Evolutionary conservation across 2,888 invertebrate species (phyloP), one percentile per base, ranked within the genome.

Genomic region (Acrocyrtus sp.): DNA sequence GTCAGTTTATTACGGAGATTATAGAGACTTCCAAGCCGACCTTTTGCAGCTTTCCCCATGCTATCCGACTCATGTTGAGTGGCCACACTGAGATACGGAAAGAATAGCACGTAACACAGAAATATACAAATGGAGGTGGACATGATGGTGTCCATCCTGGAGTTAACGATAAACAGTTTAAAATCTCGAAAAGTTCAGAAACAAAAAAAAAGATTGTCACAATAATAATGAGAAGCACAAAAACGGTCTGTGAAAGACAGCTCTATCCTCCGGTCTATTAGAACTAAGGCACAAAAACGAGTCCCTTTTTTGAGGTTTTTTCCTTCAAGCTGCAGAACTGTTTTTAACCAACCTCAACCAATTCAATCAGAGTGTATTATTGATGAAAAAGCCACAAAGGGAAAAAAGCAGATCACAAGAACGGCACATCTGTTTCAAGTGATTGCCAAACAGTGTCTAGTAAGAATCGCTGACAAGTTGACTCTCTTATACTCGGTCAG

Each of bases 11-110:
- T 80, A 26, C 81, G 74, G 15, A 81, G 75, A 60, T 74, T 74
- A 61, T 81, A 81, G 47, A 81, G 54, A 22, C 80, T 74, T 57
- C 78, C 79, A 22, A 81, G 63, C 50, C 78, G 76, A 24, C 78
- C 78, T 43, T 78, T 76, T 39, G 77, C 75, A 4, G 75, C 74
- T 60, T 80, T 72, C 21, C 80, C 81, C n/a, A 78, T 48, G 48
- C 62, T 74, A 41, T 78, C 78, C 63, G 57, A 66, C 26, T 81
- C 81, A 50, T 74, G 72, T 22, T 74, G 70, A n/a, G 34, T 24
- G 10, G 78, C 72, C 3, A 21, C 47, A 65, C 39, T 47, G 4
- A 69, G 43, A 57, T 53, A 43, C n/a, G 54, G 65, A 24, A 70
- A 27, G 24, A 75, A 48, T 26, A 70, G 27, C 17, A 57, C 70